These are phyloP conservation scores for Drosophila suzukii DNA, from an alignment of 1,140 invertebrate genomes.

Conservation along the genomic window DNA sequence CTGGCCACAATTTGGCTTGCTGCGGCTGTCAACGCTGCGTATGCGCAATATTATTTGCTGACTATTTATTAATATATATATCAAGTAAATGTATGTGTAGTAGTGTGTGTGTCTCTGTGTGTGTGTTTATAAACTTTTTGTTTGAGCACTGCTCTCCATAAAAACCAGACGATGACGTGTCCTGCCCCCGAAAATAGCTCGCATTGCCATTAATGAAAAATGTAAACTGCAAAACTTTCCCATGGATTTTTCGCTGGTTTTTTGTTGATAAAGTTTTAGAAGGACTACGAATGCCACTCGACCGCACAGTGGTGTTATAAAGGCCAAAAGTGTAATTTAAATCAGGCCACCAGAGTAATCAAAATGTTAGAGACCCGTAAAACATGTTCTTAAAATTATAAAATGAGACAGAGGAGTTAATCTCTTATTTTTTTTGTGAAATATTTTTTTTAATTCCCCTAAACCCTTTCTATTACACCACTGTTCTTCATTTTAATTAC, in stretches of 20 bases:
- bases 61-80: conserved; percentile 40
- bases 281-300: conserved; percentile 20
- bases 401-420: background rate
- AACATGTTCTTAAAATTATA: background rate
- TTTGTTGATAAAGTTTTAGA: conserved; percentile 33
- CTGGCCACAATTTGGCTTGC: conserved; percentile 42
- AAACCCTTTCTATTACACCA: background rate
- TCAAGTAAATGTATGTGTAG: background rate
- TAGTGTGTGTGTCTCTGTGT: too few relatives aligned
- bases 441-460: background rate
- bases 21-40: conserved; percentile 57
- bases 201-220: conserved; percentile 43
- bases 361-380: too few relatives aligned
- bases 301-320: background rate
- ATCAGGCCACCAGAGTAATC: too few relatives aligned
- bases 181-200: conserved; percentile 35
- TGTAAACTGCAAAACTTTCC: conserved; percentile 46
- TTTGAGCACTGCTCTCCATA: conserved; percentile 24
- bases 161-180: conserved; percentile 51
- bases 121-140: conserved; percentile 26
- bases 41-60: conserved; percentile 63
- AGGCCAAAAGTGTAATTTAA: background rate
- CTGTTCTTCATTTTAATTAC: conserved; percentile 38
- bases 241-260: conserved; percentile 12
- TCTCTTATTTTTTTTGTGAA: too few relatives aligned